These are phyloP conservation scores for Percopsis omiscomaycus DNA, from an alignment of 2,797 vertebrate genomes.

Conservation along the genomic window DNA sequence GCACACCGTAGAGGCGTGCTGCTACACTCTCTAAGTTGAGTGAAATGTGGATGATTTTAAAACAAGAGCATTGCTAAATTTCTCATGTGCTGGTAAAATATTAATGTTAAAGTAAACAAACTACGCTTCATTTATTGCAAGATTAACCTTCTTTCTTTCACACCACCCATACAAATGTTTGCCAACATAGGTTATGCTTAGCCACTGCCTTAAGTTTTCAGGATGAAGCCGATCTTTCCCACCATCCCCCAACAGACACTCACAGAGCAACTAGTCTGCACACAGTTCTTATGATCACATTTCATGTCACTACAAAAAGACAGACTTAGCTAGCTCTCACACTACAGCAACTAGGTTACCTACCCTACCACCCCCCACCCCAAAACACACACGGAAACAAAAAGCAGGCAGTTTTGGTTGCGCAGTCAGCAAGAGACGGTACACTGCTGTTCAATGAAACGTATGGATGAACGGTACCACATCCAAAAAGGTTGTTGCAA, in stretches of 20 bases:
- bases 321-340: conserved; percentile 70
- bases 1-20: too few species aligned
- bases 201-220: conserved; percentile 41
- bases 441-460: conserved; percentile 65
- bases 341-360: conserved; percentile 65
- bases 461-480: conserved; percentile 57
- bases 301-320: conserved; percentile 75
- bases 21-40: neutral
- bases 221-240: conserved; percentile 46
- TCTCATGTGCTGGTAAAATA: neutral
- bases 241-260: conserved; percentile 54
- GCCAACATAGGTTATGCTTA: conserved; percentile 8
- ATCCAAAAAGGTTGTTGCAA: conserved; percentile 61
- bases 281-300: conserved; percentile 69
- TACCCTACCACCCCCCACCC: conserved; percentile 57
- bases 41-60: conserved; percentile 37
- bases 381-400: conserved; percentile 56
- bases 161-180: neutral
- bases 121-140: too few species aligned
- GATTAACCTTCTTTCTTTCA: too few species aligned
- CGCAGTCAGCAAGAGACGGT: conserved; percentile 75
- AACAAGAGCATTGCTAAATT: conserved; percentile 23
- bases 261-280: conserved; percentile 32
- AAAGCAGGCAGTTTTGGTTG: conserved; percentile 76
- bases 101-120: too few species aligned